Conservation (phyloP, 2,113 vertebrate genomes). For the Uria lomvia region DNA sequence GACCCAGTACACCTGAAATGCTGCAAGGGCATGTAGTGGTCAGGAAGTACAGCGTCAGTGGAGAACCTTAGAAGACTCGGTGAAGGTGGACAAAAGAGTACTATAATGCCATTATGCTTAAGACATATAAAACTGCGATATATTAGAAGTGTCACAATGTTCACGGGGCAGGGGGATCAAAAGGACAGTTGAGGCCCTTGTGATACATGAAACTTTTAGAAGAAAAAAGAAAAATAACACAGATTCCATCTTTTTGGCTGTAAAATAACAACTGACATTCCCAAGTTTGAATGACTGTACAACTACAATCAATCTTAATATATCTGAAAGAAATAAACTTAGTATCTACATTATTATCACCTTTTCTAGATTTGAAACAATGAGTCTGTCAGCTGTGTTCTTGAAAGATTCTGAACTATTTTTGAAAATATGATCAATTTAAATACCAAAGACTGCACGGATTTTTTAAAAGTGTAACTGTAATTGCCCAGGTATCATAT, state of each 20-base stretch:
- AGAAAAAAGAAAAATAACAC: neutral
- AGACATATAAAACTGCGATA: neutral
- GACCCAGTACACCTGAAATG: neutral
- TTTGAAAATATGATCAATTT: neutral
- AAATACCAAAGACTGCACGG: neutral
- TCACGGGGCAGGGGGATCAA: accelerated
- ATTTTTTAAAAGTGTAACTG: neutral
- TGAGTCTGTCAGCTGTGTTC: neutral
- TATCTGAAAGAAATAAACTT: neutral
- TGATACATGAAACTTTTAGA: neutral
- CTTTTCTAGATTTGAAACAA: neutral
- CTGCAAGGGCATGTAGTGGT: neutral
- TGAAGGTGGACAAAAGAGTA: neutral
- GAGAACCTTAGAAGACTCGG: neutral
- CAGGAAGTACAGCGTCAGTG: neutral
- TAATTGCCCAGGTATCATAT: neutral
- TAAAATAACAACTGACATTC: neutral
- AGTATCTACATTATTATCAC: neutral
- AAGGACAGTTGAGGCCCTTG: neutral
- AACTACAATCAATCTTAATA: neutral
- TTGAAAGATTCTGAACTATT: neutral
- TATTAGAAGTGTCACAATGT: neutral
- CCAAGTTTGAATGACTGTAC: neutral
- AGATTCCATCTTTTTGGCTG: neutral
- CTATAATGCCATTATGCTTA: neutral